These are phyloP conservation scores for Cryptotis parvus DNA, from an alignment of 2,113 vertebrate genomes.

Conservation along the genomic window DNA sequence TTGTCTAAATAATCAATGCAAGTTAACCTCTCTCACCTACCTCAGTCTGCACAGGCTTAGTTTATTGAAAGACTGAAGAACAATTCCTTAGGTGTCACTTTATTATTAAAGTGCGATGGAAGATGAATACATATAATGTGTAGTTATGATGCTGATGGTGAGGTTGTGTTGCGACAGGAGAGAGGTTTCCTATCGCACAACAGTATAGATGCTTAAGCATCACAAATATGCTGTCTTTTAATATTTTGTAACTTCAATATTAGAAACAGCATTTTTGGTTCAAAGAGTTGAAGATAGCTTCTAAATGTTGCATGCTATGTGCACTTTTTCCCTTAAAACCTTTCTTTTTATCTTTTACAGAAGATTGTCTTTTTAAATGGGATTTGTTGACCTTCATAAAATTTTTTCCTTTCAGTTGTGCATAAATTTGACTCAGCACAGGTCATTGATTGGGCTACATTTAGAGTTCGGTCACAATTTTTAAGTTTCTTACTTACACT, in stretches of 20 bases:
- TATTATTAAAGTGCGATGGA: slow-evolving; percentile 28
- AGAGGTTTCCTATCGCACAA: slow-evolving; percentile 4
- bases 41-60: slow-evolving; percentile 62
- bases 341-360: neutral
- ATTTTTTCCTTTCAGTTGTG: neutral
- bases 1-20: slow-evolving; percentile 69
- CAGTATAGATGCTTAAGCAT: neutral
- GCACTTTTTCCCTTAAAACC: too few species aligned
- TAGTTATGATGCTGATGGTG: neutral
- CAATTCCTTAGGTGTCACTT: slow-evolving; percentile 64
- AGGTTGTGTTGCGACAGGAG: neutral
- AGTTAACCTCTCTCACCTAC: slow-evolving; percentile 73
- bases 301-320: neutral
- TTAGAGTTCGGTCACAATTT: neutral
- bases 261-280: slow-evolving; percentile 56
- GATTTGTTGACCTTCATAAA: neutral
- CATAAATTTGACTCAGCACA: neutral
- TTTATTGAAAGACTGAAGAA: slow-evolving; percentile 78
- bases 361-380: neutral
- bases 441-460: too few species aligned
- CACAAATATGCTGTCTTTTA: neutral
- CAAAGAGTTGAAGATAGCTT: neutral
- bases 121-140: slow-evolving; percentile 59
- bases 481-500: neutral
- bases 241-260: neutral